Evolutionary conservation across 2,797 vertebrate genomes (phyloP), one percentile per base, ranked within the genome.

Genomic region (Ptychobarbus kaznakovi): DNA sequence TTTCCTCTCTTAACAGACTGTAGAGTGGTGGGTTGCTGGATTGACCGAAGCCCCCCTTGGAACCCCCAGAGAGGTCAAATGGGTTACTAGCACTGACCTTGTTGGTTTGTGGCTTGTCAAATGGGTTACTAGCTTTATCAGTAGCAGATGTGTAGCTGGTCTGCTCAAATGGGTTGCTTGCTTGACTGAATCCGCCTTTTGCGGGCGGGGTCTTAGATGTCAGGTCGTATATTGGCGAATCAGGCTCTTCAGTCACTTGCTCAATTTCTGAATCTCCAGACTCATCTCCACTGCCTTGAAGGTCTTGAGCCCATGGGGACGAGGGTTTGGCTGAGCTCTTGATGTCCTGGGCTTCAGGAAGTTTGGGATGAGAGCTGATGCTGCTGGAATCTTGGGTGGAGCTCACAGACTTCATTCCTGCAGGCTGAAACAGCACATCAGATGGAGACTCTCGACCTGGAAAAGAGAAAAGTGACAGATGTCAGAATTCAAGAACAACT

Each of bases 191-290:
- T 88, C 80, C 85, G 3, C n/a, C 42, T 75, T 84, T 87, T 70
- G 53, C 5, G 0, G 51, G 66, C 1, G 51, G 70, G 44, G 40
- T 77, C 53, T 86, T 85, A 18, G 77, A 53, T 73, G 77, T 85
- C 56, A 85, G 46, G 66, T 85, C 82, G 6, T 66, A 56, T 58
- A 35, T 80, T 58, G 87, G 88, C 2, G 87, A 89, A 77, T 89
- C 88, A 0, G 96, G 97, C 88, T 99, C 98, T 94, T 99, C 98
- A 0, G 97, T 97, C 85, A 99, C 97, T 89, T 99, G 93, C 94
- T 99, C 97, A 0, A 99, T 98, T 95, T 99, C 98, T 0, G 98
- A 99, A 92, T 99, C 98, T 38, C 97, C 98, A 0, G 98, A 99
- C 93, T 99, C 98, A 0, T 96, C 96, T 0, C 97, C 98, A 94